Percentiles rank a stretch among this genome's conserved stretches.
Conservation (phyloP, 2,888 invertebrate species). For the Protula sp. region DNA sequence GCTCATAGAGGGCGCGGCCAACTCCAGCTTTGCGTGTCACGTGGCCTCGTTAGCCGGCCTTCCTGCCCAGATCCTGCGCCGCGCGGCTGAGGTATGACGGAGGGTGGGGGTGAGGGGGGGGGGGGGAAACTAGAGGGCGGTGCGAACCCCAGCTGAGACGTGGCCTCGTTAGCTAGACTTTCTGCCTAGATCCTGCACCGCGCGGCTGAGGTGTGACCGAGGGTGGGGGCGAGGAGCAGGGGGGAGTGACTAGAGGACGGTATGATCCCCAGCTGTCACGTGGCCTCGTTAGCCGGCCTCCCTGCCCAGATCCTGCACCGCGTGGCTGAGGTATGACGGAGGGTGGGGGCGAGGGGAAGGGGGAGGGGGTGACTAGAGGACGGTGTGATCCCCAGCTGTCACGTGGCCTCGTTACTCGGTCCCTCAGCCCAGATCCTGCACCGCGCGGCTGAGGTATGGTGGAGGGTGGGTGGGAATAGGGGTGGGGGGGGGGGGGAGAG, state of each 20-base stretch:
- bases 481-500: slow-evolving; percentile 60
- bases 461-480: background rate
- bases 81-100: slow-evolving; percentile 55
- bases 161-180: slow-evolving; percentile 63
- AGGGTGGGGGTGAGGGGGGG: background rate
- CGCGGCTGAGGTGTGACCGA: slow-evolving; percentile 50
- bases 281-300: slow-evolving; percentile 63
- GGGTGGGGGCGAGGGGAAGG: background rate
- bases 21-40: slow-evolving; percentile 64
- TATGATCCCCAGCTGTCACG: slow-evolving; percentile 62
- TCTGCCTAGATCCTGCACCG: slow-evolving; percentile 57
- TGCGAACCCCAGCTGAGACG: slow-evolving; percentile 63
- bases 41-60: slow-evolving; percentile 64
- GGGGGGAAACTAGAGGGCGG: slow-evolving; percentile 60
- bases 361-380: slow-evolving; percentile 60
- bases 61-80: slow-evolving; percentile 55
- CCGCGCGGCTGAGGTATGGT: slow-evolving; percentile 55
- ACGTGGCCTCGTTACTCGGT: slow-evolving; percentile 63
- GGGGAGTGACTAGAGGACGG: slow-evolving; percentile 61
- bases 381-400: slow-evolving; percentile 62
- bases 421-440: slow-evolving; percentile 57
- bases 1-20: slow-evolving; percentile 61
- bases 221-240: background rate
- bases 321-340: slow-evolving; percentile 50
- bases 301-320: slow-evolving; percentile 57